phyloP scores from a whole-genome alignment of 2,113 vertebrate genomes.

The Syngnathus typhle region DNA sequence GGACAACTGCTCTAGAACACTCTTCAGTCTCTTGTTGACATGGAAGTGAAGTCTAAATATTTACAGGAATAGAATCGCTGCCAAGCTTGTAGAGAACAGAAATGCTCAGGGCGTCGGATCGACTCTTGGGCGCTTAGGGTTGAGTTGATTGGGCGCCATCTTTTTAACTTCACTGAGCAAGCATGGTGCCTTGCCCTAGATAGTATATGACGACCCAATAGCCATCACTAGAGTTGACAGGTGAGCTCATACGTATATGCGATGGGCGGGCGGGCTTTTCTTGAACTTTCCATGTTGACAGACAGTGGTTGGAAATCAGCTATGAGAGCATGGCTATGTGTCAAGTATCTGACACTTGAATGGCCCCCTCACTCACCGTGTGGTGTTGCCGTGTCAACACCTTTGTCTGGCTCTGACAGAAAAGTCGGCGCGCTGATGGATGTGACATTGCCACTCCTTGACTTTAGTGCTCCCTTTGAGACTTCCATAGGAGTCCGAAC shows the following conservation, averaged over 20 bases:
- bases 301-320: conserved; percentile 53
- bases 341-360: conserved; percentile 63
- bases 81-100: neutral
- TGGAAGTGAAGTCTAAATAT: neutral
- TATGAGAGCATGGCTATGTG: conserved; percentile 53
- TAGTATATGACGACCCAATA: conserved; percentile 16
- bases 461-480: conserved; percentile 58
- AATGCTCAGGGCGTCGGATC: neutral
- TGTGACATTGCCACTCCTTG: conserved; percentile 68
- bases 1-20: conserved; percentile 33
- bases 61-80: conserved; percentile 3
- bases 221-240: conserved; percentile 43
- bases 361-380: conserved; percentile 59
- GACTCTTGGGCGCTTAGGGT: too few species aligned
- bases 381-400: conserved; percentile 65
- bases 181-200: neutral
- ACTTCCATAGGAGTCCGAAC: conserved; percentile 38
- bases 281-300: conserved; percentile 57
- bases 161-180: neutral
- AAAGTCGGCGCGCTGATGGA: conserved; percentile 68
- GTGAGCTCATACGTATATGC: too few species aligned
- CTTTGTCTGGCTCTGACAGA: conserved; percentile 71
- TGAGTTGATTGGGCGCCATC: too few species aligned
- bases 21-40: conserved; percentile 10
- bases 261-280: conserved; percentile 56